A percentile compares a stretch with the other conserved stretches of the same genome.
phyloP scores from a whole-genome alignment of 1,140 invertebrate species.

The Patella vulgata region DNA sequence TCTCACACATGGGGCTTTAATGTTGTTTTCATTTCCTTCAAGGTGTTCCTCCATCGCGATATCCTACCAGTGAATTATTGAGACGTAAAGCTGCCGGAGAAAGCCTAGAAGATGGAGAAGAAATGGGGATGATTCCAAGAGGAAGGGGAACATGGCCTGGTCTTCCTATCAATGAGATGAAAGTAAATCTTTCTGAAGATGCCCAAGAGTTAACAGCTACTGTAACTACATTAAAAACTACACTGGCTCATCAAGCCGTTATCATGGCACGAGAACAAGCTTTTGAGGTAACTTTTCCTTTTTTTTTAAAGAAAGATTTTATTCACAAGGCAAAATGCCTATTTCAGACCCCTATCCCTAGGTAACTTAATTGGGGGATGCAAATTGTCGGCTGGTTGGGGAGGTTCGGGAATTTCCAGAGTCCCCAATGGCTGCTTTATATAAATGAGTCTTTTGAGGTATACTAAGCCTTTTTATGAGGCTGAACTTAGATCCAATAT shows the following conservation, averaged over 20 bases:
- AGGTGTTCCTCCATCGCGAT: slow-evolving; percentile 54
- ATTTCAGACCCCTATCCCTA: too few species aligned
- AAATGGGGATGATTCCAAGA: slow-evolving; percentile 50
- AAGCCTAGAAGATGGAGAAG: slow-evolving; percentile 54
- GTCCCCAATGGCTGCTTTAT: too few species aligned
- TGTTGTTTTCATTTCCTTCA: too few species aligned
- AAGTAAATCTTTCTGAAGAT: slow-evolving; percentile 21
- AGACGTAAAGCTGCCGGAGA: slow-evolving; percentile 54
- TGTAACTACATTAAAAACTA: slow-evolving; percentile 59
- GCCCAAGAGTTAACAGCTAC: slow-evolving; percentile 50
- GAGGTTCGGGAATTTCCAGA: too few species aligned
- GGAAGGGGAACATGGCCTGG: slow-evolving; percentile 60
- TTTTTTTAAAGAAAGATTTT: background rate
- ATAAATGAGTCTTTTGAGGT: too few species aligned
- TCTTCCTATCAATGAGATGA: slow-evolving; percentile 54
- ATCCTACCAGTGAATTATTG: slow-evolving; percentile 60
- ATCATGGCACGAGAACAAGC: slow-evolving; percentile 52
- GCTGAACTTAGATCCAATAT: too few species aligned
- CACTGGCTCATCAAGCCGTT: slow-evolving; percentile 55
- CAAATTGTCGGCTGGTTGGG: too few species aligned
- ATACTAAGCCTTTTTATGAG: too few species aligned
- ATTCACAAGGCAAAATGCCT: too few species aligned
- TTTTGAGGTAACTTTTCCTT: slow-evolving; percentile 46
- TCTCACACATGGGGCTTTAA: too few species aligned
- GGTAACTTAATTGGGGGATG: background rate